Evolutionary conservation across 2,113 vertebrate species (phyloP).

Genomic region (Brachyistius frenatus): DNA sequence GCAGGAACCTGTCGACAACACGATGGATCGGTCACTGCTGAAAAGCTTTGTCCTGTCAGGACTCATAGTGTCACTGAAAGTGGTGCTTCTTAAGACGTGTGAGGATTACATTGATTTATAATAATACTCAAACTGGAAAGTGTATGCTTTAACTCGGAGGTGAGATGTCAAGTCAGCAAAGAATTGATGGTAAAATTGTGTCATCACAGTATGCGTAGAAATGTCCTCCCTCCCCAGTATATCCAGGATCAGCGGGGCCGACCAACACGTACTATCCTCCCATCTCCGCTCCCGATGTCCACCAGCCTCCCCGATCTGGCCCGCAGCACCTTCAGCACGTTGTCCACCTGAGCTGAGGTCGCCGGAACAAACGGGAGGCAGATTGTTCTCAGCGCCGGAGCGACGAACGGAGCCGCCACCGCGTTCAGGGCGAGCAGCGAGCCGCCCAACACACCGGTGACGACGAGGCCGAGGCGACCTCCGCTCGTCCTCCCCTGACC

Average conservation of each 20-base stretch:
- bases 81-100: too few relatives aligned
- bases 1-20: not conserved
- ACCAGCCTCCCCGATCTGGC: slow-evolving; percentile 86
- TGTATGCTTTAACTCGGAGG: too few relatives aligned
- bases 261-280: slow-evolving; percentile 90
- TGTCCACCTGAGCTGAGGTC: slow-evolving; percentile 88
- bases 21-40: too few relatives aligned
- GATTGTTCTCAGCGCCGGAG: slow-evolving; percentile 89
- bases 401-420: slow-evolving; percentile 87
- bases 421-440: slow-evolving; percentile 88
- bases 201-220: not conserved
- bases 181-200: too few relatives aligned
- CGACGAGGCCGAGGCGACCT: slow-evolving; percentile 82
- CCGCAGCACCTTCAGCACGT: slow-evolving; percentile 87
- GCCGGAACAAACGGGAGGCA: slow-evolving; percentile 97
- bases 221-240: too few relatives aligned
- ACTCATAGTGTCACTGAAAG: too few relatives aligned
- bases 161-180: too few relatives aligned
- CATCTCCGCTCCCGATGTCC: slow-evolving; percentile 96
- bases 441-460: slow-evolving; percentile 84
- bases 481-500: not conserved
- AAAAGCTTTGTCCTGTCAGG: too few relatives aligned
- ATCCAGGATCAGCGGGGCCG: too few relatives aligned
- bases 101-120: too few relatives aligned
- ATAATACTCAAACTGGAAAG: too few relatives aligned